Evolutionary conservation across 2,888 invertebrate genomes (phyloP), one percentile per base, ranked within the genome.

Genomic region (Ernsta delagoae): DNA sequence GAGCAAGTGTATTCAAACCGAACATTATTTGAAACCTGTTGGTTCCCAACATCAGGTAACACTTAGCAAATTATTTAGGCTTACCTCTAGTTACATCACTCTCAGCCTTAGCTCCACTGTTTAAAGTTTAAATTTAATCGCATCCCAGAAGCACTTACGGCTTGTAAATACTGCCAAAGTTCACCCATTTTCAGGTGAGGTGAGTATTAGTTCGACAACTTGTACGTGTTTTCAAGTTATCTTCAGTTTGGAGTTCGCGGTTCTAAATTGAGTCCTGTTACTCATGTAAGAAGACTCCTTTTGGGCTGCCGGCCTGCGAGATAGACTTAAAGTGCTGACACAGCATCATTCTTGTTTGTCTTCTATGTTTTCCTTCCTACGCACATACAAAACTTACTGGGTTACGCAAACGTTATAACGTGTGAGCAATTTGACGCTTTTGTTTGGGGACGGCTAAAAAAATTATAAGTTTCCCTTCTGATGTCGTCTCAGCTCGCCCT

Each of bases 201-300:
- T 88, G 86, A 84, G 88, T 88, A 89, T 90, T 90, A 90, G 89
- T 89, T 89, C 86, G 87, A 89, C 88, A 89, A 89, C 85, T 88
- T 86, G 85, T 83, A 88, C 81, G 80, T 84, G 84, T 87, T 85
- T 85, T 84, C 83, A 79, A 85, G 85, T 85, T 85, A 88, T 88
- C 85, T 85, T 70, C 75, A 77, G 75, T 75, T 59, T 34, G 34
- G 16, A 78, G 73, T 67, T 16, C 63, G 65, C 59, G 70, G 57
- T 66, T 71, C 70, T 65, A 80, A 79, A 78, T 71, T 75, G 63
- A 45, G 71, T 79, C 73, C 59, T 77, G 77, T 73, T 59, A 5
- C 63, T 53, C 64, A 24, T 7, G 64, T 39, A 31, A 57, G 43
- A 63, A 63, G 62, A 50, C 4, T 68, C 36, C 4, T 8, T 63